These are phyloP conservation scores for Saccostrea cuccullata DNA, from an alignment of 1,140 invertebrate genomes.

Conservation along the genomic window DNA sequence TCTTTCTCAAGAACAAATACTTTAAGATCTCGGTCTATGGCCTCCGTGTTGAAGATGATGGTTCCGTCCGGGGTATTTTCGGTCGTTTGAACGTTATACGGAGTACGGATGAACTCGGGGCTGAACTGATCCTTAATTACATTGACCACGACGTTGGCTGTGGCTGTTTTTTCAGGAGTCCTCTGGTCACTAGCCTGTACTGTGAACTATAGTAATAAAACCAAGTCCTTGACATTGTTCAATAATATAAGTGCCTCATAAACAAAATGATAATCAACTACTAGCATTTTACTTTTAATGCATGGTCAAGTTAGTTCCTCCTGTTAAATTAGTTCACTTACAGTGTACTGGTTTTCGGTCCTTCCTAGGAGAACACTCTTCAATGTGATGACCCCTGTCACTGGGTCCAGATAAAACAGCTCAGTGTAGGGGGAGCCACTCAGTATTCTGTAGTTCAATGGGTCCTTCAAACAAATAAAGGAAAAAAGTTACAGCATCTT, in stretches of 20 bases:
- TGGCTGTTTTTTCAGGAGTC: constrained; percentile 85
- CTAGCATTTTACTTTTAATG: neutral
- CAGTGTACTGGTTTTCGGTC: constrained; percentile 55
- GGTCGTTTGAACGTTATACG: constrained; percentile 52
- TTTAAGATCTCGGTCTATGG: constrained; percentile 63
- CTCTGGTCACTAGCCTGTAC: constrained; percentile 87
- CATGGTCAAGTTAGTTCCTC: neutral
- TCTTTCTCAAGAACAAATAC: constrained; percentile 34
- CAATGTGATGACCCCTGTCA: constrained; percentile 59
- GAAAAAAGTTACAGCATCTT: neutral
- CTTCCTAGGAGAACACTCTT: constrained; percentile 48
- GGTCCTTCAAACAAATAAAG: constrained; percentile 59
- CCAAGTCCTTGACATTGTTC: neutral
- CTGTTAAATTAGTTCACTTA: constrained; percentile 48
- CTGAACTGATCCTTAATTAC: constrained; percentile 58
- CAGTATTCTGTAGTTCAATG: constrained; percentile 60
- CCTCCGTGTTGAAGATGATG: constrained; percentile 57
- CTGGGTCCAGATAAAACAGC: constrained; percentile 60
- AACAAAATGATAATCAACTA: neutral
- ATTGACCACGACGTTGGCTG: constrained; percentile 57
- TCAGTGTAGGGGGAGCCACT: constrained; percentile 55
- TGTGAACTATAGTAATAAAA: constrained; percentile 61
- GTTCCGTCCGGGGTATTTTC: constrained; percentile 57
- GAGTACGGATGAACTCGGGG: constrained; percentile 58
- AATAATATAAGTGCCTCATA: neutral